Conservation (phyloP, 2,888 invertebrate genomes). For the Cartodere bifasciata region DNA sequence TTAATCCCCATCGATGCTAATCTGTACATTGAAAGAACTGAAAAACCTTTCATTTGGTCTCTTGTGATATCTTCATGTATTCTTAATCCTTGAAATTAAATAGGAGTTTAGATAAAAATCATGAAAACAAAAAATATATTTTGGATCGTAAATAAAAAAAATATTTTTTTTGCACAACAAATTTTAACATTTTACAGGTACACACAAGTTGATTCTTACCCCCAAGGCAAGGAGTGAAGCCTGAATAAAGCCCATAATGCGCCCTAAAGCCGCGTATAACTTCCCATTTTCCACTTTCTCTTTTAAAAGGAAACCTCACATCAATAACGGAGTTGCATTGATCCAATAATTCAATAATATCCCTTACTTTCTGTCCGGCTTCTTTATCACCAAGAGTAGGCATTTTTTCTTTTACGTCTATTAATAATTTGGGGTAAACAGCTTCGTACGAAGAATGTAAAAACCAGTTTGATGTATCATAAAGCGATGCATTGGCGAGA, state of each 20-base stretch:
- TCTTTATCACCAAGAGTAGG: conserved; percentile 13
- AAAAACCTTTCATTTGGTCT: conserved; percentile 28
- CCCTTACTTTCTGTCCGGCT: conserved; percentile 19
- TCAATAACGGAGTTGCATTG: conserved; percentile 29
- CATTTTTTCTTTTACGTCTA: background rate
- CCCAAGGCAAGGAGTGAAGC: conserved; percentile 23
- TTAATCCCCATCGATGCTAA: conserved; percentile 28
- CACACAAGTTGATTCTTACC: conserved; percentile 20
- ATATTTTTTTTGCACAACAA: no score
- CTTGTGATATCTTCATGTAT: conserved; percentile 23
- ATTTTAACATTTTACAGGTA: no score
- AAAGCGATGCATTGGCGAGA: conserved; percentile 29
- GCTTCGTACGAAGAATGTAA: conserved; percentile 27
- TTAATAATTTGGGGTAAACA: conserved; percentile 18
- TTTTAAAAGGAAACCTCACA: conserved; percentile 25
- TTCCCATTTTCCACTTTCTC: conserved; percentile 23
- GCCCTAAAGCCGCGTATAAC: conserved; percentile 28
- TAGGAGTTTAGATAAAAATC: no score
- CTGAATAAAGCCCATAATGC: conserved; percentile 24
- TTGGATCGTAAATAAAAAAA: no score
- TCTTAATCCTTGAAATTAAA: conserved; percentile 21
- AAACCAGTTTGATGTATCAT: conserved; percentile 30
- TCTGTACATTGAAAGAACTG: conserved; percentile 26
- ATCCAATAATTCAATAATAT: conserved; percentile 25
- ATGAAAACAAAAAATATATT: conserved; percentile 5